phyloP scores from a whole-genome alignment of 2,797 vertebrate genomes.

The Danio kyathit region DNA sequence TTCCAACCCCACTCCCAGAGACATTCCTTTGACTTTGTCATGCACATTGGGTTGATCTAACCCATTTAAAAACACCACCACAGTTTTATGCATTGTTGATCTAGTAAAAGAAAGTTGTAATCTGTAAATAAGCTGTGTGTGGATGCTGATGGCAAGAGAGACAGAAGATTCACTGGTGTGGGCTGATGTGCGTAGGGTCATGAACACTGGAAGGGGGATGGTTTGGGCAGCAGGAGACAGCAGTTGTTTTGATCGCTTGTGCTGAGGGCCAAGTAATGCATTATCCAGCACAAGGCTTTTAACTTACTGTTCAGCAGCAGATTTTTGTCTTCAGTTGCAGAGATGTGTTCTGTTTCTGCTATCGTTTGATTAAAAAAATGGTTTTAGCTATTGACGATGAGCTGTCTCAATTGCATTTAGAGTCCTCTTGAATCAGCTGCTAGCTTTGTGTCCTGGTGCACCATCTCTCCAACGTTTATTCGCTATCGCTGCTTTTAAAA shows the following conservation, averaged over 20 bases:
- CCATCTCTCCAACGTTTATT: background rate
- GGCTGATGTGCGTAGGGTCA: conserved; percentile 57
- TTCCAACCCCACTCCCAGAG: too few relatives aligned
- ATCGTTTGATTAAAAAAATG: background rate
- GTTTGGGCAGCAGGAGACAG: conserved; percentile 59
- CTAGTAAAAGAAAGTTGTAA: conserved; percentile 12
- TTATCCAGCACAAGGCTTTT: conserved; percentile 64
- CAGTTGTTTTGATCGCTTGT: conserved; percentile 73
- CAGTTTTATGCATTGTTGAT: background rate
- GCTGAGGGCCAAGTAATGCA: conserved; percentile 65
- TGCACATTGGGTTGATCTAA: too few relatives aligned
- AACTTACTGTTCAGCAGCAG: conserved; percentile 57
- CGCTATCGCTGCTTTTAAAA: background rate
- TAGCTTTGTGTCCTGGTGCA: background rate
- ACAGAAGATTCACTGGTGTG: conserved; percentile 54
- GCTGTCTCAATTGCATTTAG: background rate
- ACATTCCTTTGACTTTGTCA: too few relatives aligned
- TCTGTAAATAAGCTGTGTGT: conserved; percentile 11
- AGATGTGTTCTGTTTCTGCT: conserved; percentile 46
- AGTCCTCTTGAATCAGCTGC: background rate
- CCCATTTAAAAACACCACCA: too few relatives aligned
- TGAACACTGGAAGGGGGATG: background rate
- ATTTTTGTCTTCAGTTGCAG: background rate
- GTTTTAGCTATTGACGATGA: background rate
- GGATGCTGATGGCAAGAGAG: conserved; percentile 41